Conservation (phyloP, 2,888 invertebrate genomes). For the Xylota segnis region DNA sequence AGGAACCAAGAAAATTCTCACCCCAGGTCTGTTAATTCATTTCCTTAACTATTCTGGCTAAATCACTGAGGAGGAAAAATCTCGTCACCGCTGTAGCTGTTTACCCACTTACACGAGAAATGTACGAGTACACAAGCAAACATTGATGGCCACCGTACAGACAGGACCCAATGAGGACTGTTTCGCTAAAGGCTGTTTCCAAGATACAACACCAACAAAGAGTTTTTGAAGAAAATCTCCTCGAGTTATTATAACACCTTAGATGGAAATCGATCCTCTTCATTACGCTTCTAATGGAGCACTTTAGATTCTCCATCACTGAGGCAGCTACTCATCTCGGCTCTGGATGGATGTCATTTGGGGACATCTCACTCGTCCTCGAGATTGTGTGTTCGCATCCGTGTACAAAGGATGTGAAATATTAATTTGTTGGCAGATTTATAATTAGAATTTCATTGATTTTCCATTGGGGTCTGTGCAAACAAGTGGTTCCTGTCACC, state of each 20-base stretch:
- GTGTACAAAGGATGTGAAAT: slow-evolving; percentile 51
- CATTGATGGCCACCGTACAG: slow-evolving; percentile 8
- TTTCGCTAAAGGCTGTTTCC: slow-evolving; percentile 8
- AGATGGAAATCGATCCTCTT: slow-evolving; percentile 59
- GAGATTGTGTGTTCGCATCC: neutral
- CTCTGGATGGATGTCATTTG: neutral
- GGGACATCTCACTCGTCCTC: slow-evolving; percentile 27
- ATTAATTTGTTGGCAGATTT: slow-evolving; percentile 68
- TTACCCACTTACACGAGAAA: slow-evolving; percentile 23
- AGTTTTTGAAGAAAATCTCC: slow-evolving; percentile 37
- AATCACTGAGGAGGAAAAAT: slow-evolving; percentile 11
- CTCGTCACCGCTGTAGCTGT: slow-evolving; percentile 3
- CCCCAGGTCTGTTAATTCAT: slow-evolving; percentile 7
- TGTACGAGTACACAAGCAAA: slow-evolving; percentile 32
- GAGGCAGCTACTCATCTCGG: slow-evolving; percentile 32
- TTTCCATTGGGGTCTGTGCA: slow-evolving; percentile 32
- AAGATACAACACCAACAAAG: slow-evolving; percentile 16
- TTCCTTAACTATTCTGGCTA: slow-evolving; percentile 11
- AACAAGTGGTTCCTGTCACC: slow-evolving; percentile 45
- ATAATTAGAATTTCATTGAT: slow-evolving; percentile 68
- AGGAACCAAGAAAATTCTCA: neutral
- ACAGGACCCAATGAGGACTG: slow-evolving; percentile 8
- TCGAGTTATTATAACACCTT: slow-evolving; percentile 58
- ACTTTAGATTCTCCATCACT: slow-evolving; percentile 60
- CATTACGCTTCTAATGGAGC: slow-evolving; percentile 64